phyloP scores from a whole-genome alignment of 2,888 invertebrate genomes.

The Antitype chi region DNA sequence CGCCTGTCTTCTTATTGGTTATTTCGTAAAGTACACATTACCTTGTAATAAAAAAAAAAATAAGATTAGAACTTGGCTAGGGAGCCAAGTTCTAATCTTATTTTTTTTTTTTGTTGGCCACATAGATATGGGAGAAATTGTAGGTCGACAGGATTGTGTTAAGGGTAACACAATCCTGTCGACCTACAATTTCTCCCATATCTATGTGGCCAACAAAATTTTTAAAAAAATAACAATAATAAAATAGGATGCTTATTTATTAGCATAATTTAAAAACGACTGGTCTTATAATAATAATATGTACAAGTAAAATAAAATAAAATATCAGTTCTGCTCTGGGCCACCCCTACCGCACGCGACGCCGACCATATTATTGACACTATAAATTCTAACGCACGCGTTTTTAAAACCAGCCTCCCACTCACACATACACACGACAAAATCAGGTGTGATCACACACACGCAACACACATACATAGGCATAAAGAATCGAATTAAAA shows the following conservation, averaged over 20 bases:
- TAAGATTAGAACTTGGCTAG: too few relatives aligned
- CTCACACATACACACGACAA: slow-evolving; percentile 66
- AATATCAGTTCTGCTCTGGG: neutral
- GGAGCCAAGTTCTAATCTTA: too few relatives aligned
- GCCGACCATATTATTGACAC: slow-evolving; percentile 82
- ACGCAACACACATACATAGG: slow-evolving; percentile 34
- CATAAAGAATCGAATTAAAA: slow-evolving; percentile 6
- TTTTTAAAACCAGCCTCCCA: slow-evolving; percentile 83
- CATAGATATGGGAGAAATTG: too few relatives aligned
- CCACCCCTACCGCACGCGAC: slow-evolving; percentile 73
- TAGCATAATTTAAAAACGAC: too few relatives aligned
- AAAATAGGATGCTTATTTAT: too few relatives aligned
- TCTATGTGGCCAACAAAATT: neutral
- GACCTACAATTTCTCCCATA: neutral
- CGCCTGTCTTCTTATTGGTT: neutral
- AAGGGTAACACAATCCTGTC: too few relatives aligned
- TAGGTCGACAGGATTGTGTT: too few relatives aligned
- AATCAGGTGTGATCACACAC: slow-evolving; percentile 58
- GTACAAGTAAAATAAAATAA: neutral
- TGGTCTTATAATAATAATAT: too few relatives aligned
- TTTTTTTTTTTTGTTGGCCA: too few relatives aligned
- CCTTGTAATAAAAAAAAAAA: too few relatives aligned
- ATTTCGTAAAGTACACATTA: neutral
- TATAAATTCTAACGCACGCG: slow-evolving; percentile 88
- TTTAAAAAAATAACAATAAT: neutral